Evolutionary conservation across 2,797 vertebrate genomes (phyloP), one percentile per base, ranked within the genome.

Genomic region (Sebastes elongatus): DNA sequence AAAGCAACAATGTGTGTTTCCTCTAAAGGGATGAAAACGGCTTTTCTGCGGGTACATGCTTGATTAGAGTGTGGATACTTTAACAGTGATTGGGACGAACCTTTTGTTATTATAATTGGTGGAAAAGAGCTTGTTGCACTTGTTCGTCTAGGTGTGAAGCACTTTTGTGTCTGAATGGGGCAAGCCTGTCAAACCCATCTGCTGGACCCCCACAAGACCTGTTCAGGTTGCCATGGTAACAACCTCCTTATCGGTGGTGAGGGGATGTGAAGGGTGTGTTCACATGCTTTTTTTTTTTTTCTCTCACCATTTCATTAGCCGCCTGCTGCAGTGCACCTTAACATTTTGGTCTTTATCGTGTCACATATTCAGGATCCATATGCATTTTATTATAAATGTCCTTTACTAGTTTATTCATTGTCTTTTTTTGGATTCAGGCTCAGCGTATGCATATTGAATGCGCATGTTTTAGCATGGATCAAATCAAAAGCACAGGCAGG

Each of bases 171-270:
- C 11, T 78, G 76, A 87, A 77, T 22, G 72, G 78, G 74, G 57
- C 33, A 8, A 74, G 10, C 18, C 71, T 71, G 66, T 85, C 86
- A 63, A 52, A 84, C 33, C 81, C 86, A 88, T 89, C 87, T 91
- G 83, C 81, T 5, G 78, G 83, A 86, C 81, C 71, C 72, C 81
- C 30, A 7, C 10, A 72, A 85, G 83, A 86, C 79, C 86, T 86
- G 20, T 62, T 73, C 66, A 7, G 57, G 93, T 94, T 93, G 82
- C 91, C 90, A 87, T 76, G 86, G 91, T 74, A 92, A 90, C 92
- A 84, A 7, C 85, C 83, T 88, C 77, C 76, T 84, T 60, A 72
- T 78, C 70, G 4, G 28, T n/a, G 16, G 28, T 38, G 56, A 74
- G 60, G 55, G 71, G 61, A 66, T 60, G 20, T 69, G 55, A 85